Evolutionary conservation across 1,140 invertebrate genomes (phyloP), one percentile per base, ranked within the genome.

Genomic region (Sitodiplosis mosellana): DNA sequence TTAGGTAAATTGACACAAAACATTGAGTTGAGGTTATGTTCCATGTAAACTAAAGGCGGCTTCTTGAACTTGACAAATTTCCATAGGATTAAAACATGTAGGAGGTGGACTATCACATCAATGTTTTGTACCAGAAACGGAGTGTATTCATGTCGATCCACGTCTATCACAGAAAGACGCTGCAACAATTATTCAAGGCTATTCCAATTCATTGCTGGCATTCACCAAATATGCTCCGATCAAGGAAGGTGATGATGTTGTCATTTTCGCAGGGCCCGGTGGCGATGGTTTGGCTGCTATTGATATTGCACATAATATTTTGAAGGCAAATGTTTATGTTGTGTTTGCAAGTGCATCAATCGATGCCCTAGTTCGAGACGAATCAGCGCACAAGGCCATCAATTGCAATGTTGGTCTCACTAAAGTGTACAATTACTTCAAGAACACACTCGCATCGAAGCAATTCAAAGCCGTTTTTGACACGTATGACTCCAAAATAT

Each of bases 381-480:
- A 65, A 57, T 73, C 73, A 21, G 72, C 71, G 4, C 70, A 66
- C 53, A 59, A 63, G 21, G 69, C 70, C 14, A 50, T 71, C 5
- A 64, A 57, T 48, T 68, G 69, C 46, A 64, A 57, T 33, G 43
- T 22, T 10, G 43, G 43, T 8, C 22, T 33, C 10, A 53, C 61
- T 45, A 69, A 72, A 50, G 57, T 74, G 8, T 46, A 52, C 1
- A 61, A 65, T 48, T 56, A 62, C 53, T 65, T 74, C 5, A 59
- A 66, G 48, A 63, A 67, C 48, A 55, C 67, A 21, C 70, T 70
- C n/a, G 54, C 64, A 17, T 63, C 64, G 21, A 59, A 65, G 58
- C 69, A 69, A n/a, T 68, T 66, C 1, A 58, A 69, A 53, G 58
- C 73, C 40, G 60, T 74, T 19, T 70, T 72, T 62, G 73, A 75